phyloP scores from a whole-genome alignment of 2,888 invertebrate genomes.

The Tetranychus truncatus region DNA sequence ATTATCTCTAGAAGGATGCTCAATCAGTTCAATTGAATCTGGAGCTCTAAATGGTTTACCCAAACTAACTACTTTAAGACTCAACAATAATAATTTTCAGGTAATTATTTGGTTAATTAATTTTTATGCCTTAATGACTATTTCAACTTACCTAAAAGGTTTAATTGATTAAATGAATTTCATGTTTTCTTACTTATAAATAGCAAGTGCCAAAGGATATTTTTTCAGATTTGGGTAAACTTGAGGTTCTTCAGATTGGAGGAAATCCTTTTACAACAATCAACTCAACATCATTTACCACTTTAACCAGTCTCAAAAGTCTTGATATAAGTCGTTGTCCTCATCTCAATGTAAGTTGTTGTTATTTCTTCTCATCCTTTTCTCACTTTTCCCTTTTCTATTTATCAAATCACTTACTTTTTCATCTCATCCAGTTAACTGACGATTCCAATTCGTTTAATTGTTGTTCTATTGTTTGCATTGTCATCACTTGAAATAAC shows the following conservation, averaged over 20 bases:
- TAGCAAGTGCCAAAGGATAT: constrained; percentile 9
- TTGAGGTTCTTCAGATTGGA: constrained; percentile 10
- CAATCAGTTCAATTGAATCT: not conserved
- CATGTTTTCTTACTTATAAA: not conserved
- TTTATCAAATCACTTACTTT: not conserved
- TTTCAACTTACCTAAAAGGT: not conserved
- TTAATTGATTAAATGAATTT: not conserved
- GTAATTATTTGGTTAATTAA: not conserved
- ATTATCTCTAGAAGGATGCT: constrained; percentile 3
- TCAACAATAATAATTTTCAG: constrained; percentile 2
- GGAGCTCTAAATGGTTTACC: not conserved
- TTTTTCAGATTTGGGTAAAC: not conserved
- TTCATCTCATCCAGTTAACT: constrained; percentile 5
- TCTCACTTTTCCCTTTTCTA: not conserved
- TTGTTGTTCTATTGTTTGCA: constrained; percentile 1
- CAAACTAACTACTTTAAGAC: constrained; percentile 1
- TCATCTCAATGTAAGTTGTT: constrained; percentile 10
- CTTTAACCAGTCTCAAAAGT: constrained; percentile 10
- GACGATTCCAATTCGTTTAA: not conserved
- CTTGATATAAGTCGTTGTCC: constrained; percentile 12
- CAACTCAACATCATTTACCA: constrained; percentile 7
- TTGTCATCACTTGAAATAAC: constrained; percentile 8
- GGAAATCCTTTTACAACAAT: constrained; percentile 10
- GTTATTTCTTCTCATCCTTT: not conserved
- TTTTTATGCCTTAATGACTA: too few species aligned